Base-by-base conservation (phyloP, 1,140 invertebrate genomes). In the Temnothorax curvispinosus region DNA sequence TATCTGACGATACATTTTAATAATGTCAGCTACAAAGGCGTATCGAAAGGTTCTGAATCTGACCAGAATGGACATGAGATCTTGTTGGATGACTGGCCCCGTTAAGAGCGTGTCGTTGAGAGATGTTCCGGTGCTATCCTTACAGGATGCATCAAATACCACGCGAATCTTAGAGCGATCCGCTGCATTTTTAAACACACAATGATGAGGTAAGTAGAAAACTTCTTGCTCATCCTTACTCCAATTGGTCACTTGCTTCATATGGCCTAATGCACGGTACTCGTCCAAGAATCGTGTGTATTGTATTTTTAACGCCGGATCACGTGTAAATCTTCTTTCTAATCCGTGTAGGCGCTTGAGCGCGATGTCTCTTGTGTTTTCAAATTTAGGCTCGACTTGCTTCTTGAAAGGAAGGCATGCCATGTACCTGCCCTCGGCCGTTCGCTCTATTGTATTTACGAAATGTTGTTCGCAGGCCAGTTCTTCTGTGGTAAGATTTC, bases 1-100 rank as follows among this genome's bases (percentile, higher is more conserved):
- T 1, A 77, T 62, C 7, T 77, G 75, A 2, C 75, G 18, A 44
- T 77, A 77, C 75, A 77, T 77, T 62, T 77, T 77, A 4, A 38
- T 9, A 41, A 60, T 77, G 7, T 77, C 56, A 3, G 56, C 32
- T 0, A 54, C n/a, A 0, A 62, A 4, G 0, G 18, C 58, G 0
- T 62, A 50, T 0, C 0, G 2, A 2, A 60, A 62, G 0, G 0
- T 50, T 8, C 77, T 4, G 9, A 80, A 65, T 0, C 60, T 0
- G 7, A 54, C 5, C 0, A 80, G 9, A 1, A 80, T 80, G 0
- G 21, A 50, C 0, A 38, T 3, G 0, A 80, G 4, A 18, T 67
- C 77, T 6, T 62, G 58, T 15, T 80, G 58, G 1, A 80, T 2
- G 1, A 64, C 47, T 0, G 60, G 76, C 0, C 76, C 77, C 0